Base-by-base conservation (phyloP, 2,797 vertebrate species). In the Sylvia borin region DNA sequence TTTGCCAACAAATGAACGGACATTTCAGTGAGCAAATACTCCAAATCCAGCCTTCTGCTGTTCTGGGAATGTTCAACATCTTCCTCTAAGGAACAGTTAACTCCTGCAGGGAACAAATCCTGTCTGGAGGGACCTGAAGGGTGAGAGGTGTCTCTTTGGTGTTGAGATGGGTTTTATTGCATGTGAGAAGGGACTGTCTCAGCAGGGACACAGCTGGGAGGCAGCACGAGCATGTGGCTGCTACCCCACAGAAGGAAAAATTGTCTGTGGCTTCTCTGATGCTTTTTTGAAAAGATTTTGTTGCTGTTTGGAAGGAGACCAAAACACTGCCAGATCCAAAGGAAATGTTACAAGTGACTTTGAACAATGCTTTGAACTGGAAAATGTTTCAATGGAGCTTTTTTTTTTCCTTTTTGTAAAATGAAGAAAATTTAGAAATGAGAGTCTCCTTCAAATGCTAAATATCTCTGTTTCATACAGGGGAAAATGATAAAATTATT, bases 21-120 rank as follows among this genome's bases (percentile, higher is more conserved):
- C 5, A 5, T 9, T 16, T 13, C 40, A 64, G 16, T 0, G 0
- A 1, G 10, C 5, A 32, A 57, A 8, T 31, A 16, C 9, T 53
- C 54, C 24, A 57, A 16, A 45, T 34, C 70, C 60, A 55, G 32
- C 10, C 5, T 72, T 60, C 26, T 18, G 32, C 11, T 14, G 14
- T 5, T 65, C 60, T 54, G 24, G 34, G 32, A 16, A 24, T 1
- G 21, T 70, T 75, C 51, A 77, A 14, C 50, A 32, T 17, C 42
- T 68, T 71, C 53, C 11, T 22, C 11, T n/a, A 57, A 47, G 29
- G 54, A 45, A 68, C 0, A 26, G 11, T 32, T 54, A 29, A 48
- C 3, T 70, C 18, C 43, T 70, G 42, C 36, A 66, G 18, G 31
- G 55, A 76, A 29, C 1, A 72, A 88, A 75, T 68, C 18, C 11